Evolutionary conservation across 2,888 invertebrate genomes (phyloP), one percentile per base, ranked within the genome.

Genomic region (Metalampra italica): DNA sequence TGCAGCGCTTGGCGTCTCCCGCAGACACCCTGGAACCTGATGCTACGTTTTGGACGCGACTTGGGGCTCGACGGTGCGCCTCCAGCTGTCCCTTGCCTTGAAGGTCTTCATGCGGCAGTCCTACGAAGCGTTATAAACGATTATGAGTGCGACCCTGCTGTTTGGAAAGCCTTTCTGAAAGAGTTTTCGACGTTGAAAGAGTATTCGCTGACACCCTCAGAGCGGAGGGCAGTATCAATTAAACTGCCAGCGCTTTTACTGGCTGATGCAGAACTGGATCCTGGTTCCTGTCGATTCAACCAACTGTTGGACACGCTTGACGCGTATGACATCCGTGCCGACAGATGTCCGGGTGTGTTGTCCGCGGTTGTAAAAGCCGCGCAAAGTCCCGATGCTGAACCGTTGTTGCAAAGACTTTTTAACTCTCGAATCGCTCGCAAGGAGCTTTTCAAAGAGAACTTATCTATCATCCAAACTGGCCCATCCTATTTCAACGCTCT

Each of bases 51-150:
- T 46, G 76, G 68, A 0, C 65, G 65, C 30, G 76, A 71, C 1
- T 59, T 84, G 3, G 85, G 84, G 0, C 57, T 84, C 5, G 78
- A 83, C 47, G 85, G 84, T 0, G 50, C 42, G 2, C 8, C 53
- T 0, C 29, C 75, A 2, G 66, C 71, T 44, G 72, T 68, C 0
- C 49, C 64, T 0, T 85, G 80, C 48, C 37, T 22, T 0, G 84
- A 85, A 58, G 82, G 82, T 1, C 54, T 85, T 11, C 84, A 85
- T 42, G 73, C 76, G 0, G 75, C 74, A 1, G 59, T 85, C 1
- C 54, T 83, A 39, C 71, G 80, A 1, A 59, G 69, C 9, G 50
- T 85, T 12, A 42, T 83, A 29, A 44, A 54, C 7, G 54, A 54
- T 11, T 56, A 59, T 3, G 44, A 58, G 1, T 60, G 64, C 12